phyloP scores from a whole-genome alignment of 1,140 invertebrate species.

The Heliconius hermathena region DNA sequence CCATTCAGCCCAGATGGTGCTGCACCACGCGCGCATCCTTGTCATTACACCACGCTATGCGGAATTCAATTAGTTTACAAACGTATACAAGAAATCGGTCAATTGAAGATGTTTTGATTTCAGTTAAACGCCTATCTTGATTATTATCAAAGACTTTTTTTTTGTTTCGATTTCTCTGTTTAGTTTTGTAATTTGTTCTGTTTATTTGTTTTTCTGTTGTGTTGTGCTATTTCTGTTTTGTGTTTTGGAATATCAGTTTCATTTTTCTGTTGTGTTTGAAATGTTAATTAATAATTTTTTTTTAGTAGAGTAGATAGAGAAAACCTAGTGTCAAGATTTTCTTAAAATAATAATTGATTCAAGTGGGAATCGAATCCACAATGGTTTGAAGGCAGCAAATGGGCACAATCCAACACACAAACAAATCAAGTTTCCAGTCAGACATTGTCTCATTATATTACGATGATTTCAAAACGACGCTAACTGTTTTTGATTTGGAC shows the following conservation, averaged over 20 bases:
- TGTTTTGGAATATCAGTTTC: too few relatives aligned
- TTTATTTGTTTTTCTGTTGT: neutral
- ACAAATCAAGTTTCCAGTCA: too few relatives aligned
- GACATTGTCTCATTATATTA: too few relatives aligned
- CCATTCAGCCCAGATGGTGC: constrained; percentile 39
- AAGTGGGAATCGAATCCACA: too few relatives aligned
- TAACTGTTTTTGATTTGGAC: neutral
- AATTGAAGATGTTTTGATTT: neutral
- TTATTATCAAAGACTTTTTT: neutral
- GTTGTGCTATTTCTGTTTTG: neutral
- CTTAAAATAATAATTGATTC: too few relatives aligned
- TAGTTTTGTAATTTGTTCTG: neutral
- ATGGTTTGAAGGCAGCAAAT: too few relatives aligned
- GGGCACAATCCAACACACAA: too few relatives aligned
- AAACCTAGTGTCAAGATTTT: too few relatives aligned
- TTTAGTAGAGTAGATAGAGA: too few relatives aligned
- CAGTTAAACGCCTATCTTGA: neutral
- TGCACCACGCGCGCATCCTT: constrained; percentile 36
- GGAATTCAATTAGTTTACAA: constrained; percentile 37
- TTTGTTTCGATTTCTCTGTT: neutral
- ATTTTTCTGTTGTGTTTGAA: too few relatives aligned
- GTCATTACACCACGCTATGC: constrained; percentile 32
- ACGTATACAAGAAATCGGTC: neutral
- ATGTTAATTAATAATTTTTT: too few relatives aligned
- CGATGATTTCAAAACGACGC: too few relatives aligned